phyloP scores from a whole-genome alignment of 2,113 vertebrate genomes.

The Clarias macrocephalus region DNA sequence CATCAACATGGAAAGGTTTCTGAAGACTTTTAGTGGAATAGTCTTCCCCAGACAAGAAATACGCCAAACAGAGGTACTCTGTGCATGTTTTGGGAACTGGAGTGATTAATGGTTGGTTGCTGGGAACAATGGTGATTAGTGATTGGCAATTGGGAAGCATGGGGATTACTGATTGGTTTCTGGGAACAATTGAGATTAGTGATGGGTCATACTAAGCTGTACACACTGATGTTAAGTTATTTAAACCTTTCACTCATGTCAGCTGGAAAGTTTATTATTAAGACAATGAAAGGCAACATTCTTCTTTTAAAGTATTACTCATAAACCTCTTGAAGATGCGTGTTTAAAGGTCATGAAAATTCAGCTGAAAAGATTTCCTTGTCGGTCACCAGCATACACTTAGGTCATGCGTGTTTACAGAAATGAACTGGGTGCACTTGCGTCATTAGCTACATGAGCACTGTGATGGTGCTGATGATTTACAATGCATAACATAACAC shows the following conservation, averaged over 20 bases:
- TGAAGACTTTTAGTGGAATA: no score
- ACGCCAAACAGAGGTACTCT: background rate
- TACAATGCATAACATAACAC: slow-evolving; percentile 22
- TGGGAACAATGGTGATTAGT: background rate
- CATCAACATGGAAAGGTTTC: no score
- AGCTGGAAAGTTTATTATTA: background rate
- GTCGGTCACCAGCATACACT: background rate
- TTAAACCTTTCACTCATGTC: background rate
- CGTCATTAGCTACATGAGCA: background rate
- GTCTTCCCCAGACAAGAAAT: no score
- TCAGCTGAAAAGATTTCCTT: background rate
- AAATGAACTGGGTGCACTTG: background rate
- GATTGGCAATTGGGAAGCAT: background rate
- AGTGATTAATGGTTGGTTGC: background rate
- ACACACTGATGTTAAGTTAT: background rate
- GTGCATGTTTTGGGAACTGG: background rate
- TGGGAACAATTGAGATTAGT: background rate
- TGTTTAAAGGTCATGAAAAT: background rate
- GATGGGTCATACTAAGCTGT: background rate
- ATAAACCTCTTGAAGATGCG: background rate
- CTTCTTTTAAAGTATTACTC: background rate
- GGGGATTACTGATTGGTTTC: background rate
- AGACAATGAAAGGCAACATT: background rate
- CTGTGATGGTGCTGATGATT: slow-evolving; percentile 7
- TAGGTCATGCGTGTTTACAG: background rate